Percentiles rank a stretch among this genome's conserved stretches.
phyloP scores from a whole-genome alignment of 35 echinoderm and acorn worm species.

The Heliocidaris tuberculata region DNA sequence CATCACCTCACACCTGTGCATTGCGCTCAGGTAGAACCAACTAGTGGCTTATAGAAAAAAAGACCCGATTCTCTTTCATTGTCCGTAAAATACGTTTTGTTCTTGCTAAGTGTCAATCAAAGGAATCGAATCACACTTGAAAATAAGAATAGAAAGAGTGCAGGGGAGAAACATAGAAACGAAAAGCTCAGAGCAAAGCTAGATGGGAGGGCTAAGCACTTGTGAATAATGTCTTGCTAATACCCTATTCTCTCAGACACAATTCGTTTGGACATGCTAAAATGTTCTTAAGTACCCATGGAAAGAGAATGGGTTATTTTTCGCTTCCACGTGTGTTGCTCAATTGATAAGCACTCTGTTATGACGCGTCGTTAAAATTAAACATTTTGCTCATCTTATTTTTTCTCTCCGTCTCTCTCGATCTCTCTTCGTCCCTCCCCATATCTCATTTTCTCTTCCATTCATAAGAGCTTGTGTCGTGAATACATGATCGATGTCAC shows the following conservation, averaged over 20 bases:
- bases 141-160: conserved; percentile 27
- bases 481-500: not conserved
- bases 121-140: conserved; percentile 10
- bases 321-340: not conserved
- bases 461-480: conserved; percentile 7
- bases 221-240: conserved; percentile 29
- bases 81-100: conserved; percentile 28
- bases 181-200: not conserved
- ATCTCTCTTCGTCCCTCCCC: not conserved
- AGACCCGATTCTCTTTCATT: not conserved
- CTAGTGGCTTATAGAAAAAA: conserved; percentile 38
- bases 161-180: not conserved
- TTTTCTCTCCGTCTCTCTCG: not conserved
- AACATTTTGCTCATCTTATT: not conserved
- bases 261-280: conserved; percentile 48
- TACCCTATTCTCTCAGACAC: not conserved
- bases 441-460: not conserved
- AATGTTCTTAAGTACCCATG: conserved; percentile 38
- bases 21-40: not conserved
- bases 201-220: not conserved
- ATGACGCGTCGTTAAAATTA: conserved; percentile 20
- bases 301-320: conserved; percentile 35
- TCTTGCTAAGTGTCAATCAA: conserved; percentile 45
- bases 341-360: conserved; percentile 24
- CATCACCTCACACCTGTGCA: conserved; percentile 11